A percentile compares a stretch with the other conserved stretches of the same genome.
These are phyloP conservation scores for Apodemus speciosus DNA, from an alignment of 2,113 vertebrate genomes.

Conservation along the genomic window DNA sequence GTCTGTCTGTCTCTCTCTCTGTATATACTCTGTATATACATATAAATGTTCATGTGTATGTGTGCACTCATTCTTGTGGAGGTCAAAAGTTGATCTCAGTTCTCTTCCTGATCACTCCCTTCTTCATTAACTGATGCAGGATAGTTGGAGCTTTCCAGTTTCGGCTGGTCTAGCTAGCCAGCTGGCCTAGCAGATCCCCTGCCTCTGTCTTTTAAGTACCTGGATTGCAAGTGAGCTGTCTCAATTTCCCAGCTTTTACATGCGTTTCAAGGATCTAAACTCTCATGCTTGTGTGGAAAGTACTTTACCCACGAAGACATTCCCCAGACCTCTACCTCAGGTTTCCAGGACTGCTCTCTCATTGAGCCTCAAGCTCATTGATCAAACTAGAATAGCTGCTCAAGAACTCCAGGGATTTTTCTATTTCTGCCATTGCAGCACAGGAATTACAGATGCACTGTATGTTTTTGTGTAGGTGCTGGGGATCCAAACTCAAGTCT, in stretches of 20 bases:
- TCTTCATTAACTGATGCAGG: neutral
- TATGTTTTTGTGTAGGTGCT: neutral
- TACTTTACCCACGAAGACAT: neutral
- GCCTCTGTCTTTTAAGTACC: neutral
- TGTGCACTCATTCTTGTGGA: neutral
- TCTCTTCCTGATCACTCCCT: neutral
- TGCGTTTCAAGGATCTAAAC: neutral
- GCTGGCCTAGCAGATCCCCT: neutral
- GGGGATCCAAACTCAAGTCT: neutral
- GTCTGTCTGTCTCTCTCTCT: too few relatives aligned
- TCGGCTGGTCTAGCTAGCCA: neutral
- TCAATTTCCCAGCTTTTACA: neutral
- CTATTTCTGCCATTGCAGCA: neutral
- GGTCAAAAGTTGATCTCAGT: neutral
- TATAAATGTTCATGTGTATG: neutral
- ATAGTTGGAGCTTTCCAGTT: too few relatives aligned
- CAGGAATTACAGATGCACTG: neutral
- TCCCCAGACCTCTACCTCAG: neutral
- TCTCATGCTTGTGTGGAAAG: neutral
- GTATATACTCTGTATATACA: neutral
- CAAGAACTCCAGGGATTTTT: neutral
- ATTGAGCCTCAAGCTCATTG: neutral
- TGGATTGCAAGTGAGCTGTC: neutral
- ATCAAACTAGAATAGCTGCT: neutral
- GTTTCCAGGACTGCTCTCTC: neutral